Evolutionary conservation across 2,113 vertebrate genomes (phyloP), one percentile per base, ranked within the genome.

Genomic region (Dermatemys mawii): DNA sequence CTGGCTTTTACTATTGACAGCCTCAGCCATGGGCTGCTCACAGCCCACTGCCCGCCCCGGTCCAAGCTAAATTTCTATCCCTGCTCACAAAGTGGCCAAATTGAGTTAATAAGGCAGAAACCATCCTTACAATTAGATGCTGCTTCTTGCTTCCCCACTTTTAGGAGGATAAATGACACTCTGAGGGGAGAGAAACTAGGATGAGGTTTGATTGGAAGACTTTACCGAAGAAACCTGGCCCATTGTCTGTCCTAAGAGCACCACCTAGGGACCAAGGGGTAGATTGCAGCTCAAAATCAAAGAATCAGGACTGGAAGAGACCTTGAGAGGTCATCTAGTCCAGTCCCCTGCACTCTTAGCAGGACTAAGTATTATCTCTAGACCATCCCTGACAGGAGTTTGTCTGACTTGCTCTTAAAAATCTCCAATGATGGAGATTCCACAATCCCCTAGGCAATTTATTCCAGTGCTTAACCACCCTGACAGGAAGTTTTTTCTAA

Each of bases 211-310:
- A n/a, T 0, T 26, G 53, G 53, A 1, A 1, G 6, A 57, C 8
- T 41, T 54, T 2, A 5, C 0, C 6, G 0, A 55, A 14, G 48
- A 19, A 10, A 83, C 44, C 78, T 2, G 3, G 73, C 73, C 38
- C 21, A 3, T 88, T 82, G 89, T 70, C 60, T 70, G 63, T 92
- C 90, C 86, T 87, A 91, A 96, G 95, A 97, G 92, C 96, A 94
- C 97, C 97, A 97, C 27, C 97, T 97, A 97, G 96, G 57, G 97
- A 91, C 89, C 87, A 32, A 83, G 92, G 70, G 50, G 29, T 67
- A 87, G 84, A 76, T 85, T 89, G 83, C 94, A 96, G 12, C 83
- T 81, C 51, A 54, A 80, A 79, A 8, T 12, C 51, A 22, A 22
- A 53, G 51, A 53, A 53, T 53, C 51, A 53, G 51, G 51, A 53